Percentiles rank a stretch among this genome's conserved stretches.
Conservation (phyloP, 1,140 invertebrate species). For the Pissodes strobi region DNA sequence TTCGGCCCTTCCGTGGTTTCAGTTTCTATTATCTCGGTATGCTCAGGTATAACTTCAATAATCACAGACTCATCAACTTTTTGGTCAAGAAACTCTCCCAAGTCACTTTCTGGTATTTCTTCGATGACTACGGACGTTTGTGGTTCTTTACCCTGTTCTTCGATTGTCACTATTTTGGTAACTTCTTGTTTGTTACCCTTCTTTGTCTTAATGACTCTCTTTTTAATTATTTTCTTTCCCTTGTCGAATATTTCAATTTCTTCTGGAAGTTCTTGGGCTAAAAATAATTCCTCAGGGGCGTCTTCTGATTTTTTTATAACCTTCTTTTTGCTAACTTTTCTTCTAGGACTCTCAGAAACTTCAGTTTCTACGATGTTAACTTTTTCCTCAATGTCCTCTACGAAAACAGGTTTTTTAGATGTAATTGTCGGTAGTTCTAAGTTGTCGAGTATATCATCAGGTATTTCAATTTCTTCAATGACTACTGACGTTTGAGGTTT, state of each 20-base stretch:
- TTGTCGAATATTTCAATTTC: conserved; percentile 53
- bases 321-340: conserved; percentile 53
- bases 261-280: conserved; percentile 55
- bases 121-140: conserved; percentile 50
- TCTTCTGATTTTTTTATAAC: conserved; percentile 46
- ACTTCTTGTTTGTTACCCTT: conserved; percentile 49
- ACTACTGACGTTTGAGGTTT: conserved; percentile 54
- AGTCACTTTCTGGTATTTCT: conserved; percentile 25
- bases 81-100: conserved; percentile 19
- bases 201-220: conserved; percentile 47
- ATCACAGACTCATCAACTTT: conserved; percentile 9
- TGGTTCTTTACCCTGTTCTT: conserved; percentile 53
- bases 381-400: conserved; percentile 44
- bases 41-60: conserved; percentile 49
- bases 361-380: conserved; percentile 53
- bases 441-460: conserved; percentile 34
- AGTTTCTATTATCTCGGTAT: conserved; percentile 43
- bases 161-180: conserved; percentile 46
- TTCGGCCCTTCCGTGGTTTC: conserved; percentile 41
- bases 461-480: conserved; percentile 57
- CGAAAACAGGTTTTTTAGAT: conserved; percentile 39
- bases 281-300: conserved; percentile 54
- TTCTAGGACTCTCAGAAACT: conserved; percentile 51
- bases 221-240: conserved; percentile 52
- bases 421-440: conserved; percentile 8